Evolutionary conservation across 2,888 invertebrate species (phyloP), one percentile per base, ranked within the genome.

Genomic region (Heliconius cydno): DNA sequence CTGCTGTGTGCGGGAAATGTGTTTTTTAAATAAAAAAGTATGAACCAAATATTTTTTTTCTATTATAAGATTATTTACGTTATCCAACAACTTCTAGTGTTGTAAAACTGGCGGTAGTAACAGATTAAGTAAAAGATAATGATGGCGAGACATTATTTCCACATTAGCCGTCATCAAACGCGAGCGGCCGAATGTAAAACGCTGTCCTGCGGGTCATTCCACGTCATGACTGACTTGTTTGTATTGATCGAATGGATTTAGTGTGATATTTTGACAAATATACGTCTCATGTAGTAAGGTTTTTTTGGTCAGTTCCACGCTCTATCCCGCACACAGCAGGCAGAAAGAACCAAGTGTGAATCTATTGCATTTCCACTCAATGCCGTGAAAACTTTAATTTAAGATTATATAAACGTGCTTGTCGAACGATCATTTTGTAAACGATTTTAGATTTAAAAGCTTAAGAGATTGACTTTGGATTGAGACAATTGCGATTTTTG

Each of bases 91-190:
- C 78, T 79, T 77, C 75, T 68, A 78, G 83, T 84, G 85, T 86
- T 87, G 87, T 89, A 88, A 87, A 89, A 89, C 86, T 87, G 85
- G 84, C 87, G 76, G 81, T 81, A 84, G 86, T 86, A 87, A 87
- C 87, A 89, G 89, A 90, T 91, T 91, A 92, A 92, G 91, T 92
- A 90, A 90, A 91, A 91, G 89, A 91, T 93, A 93, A 93, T 93
- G 90, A 89, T 87, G 85, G 86, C 81, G 84, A 88, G 90, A 90
- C 92, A 93, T 93, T 93, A 93, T 92, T 92, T 92, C 87, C 87
- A 90, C 93, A 93, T 92, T 92, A 93, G 88, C 87, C 84, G 84
- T 84, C 86, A 86, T 85, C 79, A 83, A 83, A 85, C 85, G 84
- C 83, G 79, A 85, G 68, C 77, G 80, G 77, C 73, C 75, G 71